phyloP scores from a whole-genome alignment of 92 coral and sea anemone species.

The Virgularia gustaviana region DNA sequence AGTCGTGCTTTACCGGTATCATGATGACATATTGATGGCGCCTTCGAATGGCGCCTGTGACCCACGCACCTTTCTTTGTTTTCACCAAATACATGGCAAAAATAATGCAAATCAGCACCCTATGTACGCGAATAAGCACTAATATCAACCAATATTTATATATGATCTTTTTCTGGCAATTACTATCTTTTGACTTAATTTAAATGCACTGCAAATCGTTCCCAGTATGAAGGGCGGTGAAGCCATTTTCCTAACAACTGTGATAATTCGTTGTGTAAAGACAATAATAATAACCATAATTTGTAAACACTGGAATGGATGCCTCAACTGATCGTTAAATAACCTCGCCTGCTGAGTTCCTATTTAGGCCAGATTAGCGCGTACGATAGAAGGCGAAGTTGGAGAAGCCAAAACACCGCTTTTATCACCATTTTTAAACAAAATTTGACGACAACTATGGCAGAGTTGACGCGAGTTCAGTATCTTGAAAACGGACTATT shows the following conservation, averaged over 20 bases:
- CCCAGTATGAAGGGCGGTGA: constrained; percentile 16
- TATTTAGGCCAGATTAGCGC: too few relatives aligned
- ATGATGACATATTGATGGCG: constrained; percentile 15
- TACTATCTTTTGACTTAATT: not conserved
- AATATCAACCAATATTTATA: too few relatives aligned
- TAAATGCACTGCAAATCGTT: constrained; percentile 6
- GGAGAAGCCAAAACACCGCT: too few relatives aligned
- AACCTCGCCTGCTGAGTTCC: constrained; percentile 34
- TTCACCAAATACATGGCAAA: not conserved
- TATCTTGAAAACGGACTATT: too few relatives aligned
- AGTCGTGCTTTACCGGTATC: too few relatives aligned
- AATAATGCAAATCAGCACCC: not conserved
- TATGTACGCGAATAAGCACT: too few relatives aligned
- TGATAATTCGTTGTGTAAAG: constrained; percentile 44
- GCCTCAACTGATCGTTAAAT: constrained; percentile 38
- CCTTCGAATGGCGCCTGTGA: constrained; percentile 14
- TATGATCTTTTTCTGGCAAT: not conserved
- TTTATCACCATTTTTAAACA: too few relatives aligned
- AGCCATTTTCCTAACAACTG: constrained; percentile 30
- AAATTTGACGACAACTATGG: too few relatives aligned
- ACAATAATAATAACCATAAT: constrained; percentile 38
- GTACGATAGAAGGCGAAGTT: too few relatives aligned
- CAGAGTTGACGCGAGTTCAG: too few relatives aligned
- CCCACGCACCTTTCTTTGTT: constrained; percentile 13
- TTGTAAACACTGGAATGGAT: constrained; percentile 45